Evolutionary conservation across 2,113 vertebrate species (phyloP).

Genomic region (Psittacara wagleri): DNA sequence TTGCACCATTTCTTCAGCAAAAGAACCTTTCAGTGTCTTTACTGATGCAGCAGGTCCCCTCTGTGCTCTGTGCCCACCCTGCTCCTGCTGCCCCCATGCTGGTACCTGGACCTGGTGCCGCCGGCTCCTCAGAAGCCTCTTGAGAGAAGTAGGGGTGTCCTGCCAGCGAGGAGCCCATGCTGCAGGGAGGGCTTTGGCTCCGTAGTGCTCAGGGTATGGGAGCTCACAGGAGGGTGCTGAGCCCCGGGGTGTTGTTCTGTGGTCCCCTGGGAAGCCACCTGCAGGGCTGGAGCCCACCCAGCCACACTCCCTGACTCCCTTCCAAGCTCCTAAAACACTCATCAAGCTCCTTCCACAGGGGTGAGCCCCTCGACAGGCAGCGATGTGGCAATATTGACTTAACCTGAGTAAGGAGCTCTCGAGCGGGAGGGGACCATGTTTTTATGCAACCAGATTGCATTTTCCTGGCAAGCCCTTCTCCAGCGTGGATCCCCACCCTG

Average conservation of each 20-base stretch:
- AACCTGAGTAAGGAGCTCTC: slow-evolving; percentile 10
- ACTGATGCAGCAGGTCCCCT: accelerated
- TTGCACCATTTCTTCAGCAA: neutral
- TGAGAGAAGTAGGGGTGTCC: neutral
- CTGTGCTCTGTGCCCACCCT: neutral
- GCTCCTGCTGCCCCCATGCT: accelerated
- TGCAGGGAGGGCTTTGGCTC: neutral
- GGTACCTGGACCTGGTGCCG: accelerated
- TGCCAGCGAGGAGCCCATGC: neutral
- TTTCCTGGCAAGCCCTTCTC: slow-evolving; percentile 16
- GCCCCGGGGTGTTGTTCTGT: neutral
- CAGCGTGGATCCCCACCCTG: neutral
- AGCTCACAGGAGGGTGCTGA: accelerated
- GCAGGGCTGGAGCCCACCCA: neutral
- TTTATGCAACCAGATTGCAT: neutral
- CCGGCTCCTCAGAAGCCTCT: neutral
- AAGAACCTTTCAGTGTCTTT: neutral
- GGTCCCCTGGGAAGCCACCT: accelerated
- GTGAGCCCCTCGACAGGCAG: neutral
- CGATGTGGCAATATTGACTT: slow-evolving; percentile 5
- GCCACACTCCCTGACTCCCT: neutral
- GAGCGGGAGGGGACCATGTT: neutral
- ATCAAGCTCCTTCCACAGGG: accelerated
- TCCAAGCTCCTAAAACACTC: neutral
- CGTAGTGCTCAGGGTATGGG: accelerated